A percentile compares a stretch with the other conserved stretches of the same genome.
Conservation (phyloP, 2,888 invertebrate genomes). For the Amphipyra berbera region DNA sequence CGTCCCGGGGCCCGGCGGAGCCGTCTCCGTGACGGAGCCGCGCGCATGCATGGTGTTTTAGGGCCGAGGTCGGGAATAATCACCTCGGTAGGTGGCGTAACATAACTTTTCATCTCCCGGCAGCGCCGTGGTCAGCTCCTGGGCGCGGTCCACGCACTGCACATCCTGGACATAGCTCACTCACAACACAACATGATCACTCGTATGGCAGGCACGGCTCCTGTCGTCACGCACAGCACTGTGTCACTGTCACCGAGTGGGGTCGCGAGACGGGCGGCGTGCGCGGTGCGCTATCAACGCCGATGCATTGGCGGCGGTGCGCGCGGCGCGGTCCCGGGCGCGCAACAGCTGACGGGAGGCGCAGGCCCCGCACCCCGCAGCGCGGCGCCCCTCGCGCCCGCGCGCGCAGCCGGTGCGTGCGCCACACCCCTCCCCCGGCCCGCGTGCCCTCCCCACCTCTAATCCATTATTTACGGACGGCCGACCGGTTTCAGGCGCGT, state of each 20-base stretch:
- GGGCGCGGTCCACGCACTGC: conserved; percentile 71
- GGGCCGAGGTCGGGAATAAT: conserved; percentile 85
- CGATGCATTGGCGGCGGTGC: conserved; percentile 87
- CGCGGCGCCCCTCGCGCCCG: conserved; percentile 70
- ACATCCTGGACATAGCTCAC: conserved; percentile 82
- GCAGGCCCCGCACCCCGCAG: conserved; percentile 76
- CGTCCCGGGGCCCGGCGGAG: conserved; percentile 50
- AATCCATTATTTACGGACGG: conserved; percentile 89
- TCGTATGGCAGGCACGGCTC: conserved; percentile 65
- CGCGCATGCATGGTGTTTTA: conserved; percentile 82
- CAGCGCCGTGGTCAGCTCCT: conserved; percentile 85
- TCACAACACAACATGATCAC: conserved; percentile 72
- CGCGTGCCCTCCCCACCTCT: conserved; percentile 82
- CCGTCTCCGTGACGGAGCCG: conserved; percentile 74
- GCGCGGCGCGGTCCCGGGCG: conserved; percentile 85
- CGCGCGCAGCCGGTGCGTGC: conserved; percentile 86
- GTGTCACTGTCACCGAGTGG: conserved; percentile 70
- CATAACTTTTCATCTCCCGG: conserved; percentile 86
- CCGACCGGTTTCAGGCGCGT: conserved; percentile 89
- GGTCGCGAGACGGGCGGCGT: conserved; percentile 75
- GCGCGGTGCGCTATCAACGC: conserved; percentile 84
- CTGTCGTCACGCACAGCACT: conserved; percentile 74
- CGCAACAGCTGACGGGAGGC: conserved; percentile 90
- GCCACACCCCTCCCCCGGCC: conserved; percentile 75
- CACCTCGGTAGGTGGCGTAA: conserved; percentile 89